phyloP scores from a whole-genome alignment of 2,113 vertebrate species.

The Chaetodon auriga region DNA sequence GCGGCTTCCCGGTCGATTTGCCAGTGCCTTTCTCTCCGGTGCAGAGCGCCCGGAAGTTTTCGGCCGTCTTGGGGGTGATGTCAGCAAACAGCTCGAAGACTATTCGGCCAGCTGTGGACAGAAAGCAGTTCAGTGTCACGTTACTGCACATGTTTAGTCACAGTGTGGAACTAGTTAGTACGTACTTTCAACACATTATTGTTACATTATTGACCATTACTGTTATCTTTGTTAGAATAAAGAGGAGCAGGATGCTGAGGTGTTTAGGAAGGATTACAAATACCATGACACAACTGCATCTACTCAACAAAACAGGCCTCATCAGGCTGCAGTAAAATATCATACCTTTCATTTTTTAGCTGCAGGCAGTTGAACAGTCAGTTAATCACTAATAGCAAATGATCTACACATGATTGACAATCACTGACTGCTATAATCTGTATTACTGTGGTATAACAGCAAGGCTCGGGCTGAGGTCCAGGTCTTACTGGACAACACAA shows the following conservation, averaged over 20 bases:
- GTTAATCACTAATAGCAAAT: neutral
- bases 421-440: too few relatives aligned
- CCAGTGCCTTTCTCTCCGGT: constrained; percentile 95
- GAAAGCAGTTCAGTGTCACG: neutral
- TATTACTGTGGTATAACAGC: neutral
- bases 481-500: constrained; percentile 10
- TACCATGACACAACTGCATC: too few relatives aligned
- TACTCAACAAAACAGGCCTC: neutral
- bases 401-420: too few relatives aligned
- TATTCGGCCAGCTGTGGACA: constrained; percentile 88
- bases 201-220: neutral
- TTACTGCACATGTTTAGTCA: neutral
- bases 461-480: too few relatives aligned
- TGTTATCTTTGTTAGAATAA: neutral
- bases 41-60: constrained; percentile 96
- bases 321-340: neutral
- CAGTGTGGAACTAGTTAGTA: neutral
- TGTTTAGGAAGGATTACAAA: neutral
- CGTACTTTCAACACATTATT: neutral
- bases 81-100: constrained; percentile 96
- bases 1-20: constrained; percentile 90
- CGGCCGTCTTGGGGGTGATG: constrained; percentile 93
- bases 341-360: neutral
- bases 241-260: neutral
- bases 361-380: neutral